Evolutionary conservation across 2,113 vertebrate species (phyloP).

Genomic region (Fulmarus glacialis): DNA sequence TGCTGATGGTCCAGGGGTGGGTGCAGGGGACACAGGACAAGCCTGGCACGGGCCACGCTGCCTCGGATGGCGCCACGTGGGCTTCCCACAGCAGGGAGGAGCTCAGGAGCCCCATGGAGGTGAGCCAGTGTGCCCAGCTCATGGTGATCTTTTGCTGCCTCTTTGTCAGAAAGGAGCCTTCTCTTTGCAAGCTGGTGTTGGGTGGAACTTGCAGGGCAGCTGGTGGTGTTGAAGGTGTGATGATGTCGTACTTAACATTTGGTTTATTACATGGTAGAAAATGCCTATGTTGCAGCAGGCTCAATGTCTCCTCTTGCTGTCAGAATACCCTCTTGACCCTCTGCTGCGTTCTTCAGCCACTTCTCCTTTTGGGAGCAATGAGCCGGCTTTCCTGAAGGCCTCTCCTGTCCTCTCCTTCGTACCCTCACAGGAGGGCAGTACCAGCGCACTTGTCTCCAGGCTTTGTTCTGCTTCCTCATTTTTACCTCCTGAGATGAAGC

Average conservation of each 20-base stretch:
- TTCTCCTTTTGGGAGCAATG: neutral
- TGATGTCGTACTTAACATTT: neutral
- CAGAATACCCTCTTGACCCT: neutral
- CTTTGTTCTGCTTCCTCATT: neutral
- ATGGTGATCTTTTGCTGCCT: neutral
- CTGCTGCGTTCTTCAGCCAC: neutral
- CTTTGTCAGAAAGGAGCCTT: neutral
- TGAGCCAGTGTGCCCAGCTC: neutral
- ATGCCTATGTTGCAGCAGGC: neutral
- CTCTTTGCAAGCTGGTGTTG: neutral
- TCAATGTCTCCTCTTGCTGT: neutral
- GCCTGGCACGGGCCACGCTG: neutral
- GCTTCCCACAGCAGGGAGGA: neutral
- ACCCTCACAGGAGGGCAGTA: neutral
- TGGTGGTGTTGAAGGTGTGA: neutral
- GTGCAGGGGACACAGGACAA: neutral
- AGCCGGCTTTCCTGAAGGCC: neutral
- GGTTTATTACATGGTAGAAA: neutral
- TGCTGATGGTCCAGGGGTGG: neutral
- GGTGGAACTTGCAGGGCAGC: neutral
- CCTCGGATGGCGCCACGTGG: rapidly evolving
- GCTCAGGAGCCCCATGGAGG: neutral
- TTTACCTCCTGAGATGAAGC: neutral
- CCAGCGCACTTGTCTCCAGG: neutral
- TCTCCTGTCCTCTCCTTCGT: neutral